Evolutionary conservation across 2,888 invertebrate genomes (phyloP).

Genomic region (Tanypteryx hageni): DNA sequence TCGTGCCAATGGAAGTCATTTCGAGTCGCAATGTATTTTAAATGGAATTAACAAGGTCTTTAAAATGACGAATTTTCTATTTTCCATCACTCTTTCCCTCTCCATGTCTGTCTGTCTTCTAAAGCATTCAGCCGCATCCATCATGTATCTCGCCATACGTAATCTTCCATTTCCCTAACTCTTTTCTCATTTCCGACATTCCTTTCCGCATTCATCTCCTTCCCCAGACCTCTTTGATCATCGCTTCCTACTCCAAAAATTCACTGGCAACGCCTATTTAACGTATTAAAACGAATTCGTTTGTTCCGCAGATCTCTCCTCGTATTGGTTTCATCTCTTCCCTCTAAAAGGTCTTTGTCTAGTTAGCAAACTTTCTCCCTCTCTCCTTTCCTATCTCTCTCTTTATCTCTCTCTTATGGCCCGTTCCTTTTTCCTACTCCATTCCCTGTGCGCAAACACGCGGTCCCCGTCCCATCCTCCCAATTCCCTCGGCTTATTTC

Average conservation of each 20-base stretch:
- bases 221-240: background rate
- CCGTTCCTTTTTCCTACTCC: background rate
- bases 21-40: background rate
- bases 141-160: background rate
- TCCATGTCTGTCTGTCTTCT: background rate
- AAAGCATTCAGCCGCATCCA: background rate
- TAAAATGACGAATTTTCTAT: background rate
- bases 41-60: background rate
- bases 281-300: conserved; percentile 23
- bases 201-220: background rate
- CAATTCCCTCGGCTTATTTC: background rate
- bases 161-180: background rate
- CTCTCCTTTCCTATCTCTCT: background rate
- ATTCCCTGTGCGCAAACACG: conserved; percentile 37
- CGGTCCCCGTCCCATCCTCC: background rate
- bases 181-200: background rate
- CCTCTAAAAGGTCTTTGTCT: conserved; percentile 40
- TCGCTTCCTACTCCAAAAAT: conserved; percentile 19
- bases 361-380: conserved; percentile 35
- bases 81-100: too few relatives aligned
- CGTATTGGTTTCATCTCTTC: background rate
- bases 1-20: background rate
- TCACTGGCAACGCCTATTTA: conserved; percentile 11
- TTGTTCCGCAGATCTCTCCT: background rate
- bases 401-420: background rate